Percentiles rank a stretch among this genome's conserved stretches.
These are phyloP conservation scores for Diachrysia chrysitis DNA, from an alignment of 2,888 invertebrate species.

Conservation along the genomic window DNA sequence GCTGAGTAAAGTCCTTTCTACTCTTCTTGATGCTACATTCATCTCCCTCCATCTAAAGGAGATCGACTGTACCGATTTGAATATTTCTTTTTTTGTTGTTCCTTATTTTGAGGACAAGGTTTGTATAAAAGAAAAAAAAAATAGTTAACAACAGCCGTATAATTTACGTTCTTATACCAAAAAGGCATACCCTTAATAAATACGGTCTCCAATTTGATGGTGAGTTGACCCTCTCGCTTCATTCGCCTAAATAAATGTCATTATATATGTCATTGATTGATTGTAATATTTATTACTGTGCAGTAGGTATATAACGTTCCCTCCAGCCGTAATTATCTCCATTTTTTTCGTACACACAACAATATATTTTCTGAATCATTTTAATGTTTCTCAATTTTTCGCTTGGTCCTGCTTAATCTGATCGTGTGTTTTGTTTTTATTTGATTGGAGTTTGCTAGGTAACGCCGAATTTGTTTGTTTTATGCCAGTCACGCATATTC, in stretches of 20 bases:
- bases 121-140: too few species aligned
- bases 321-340: slow-evolving; percentile 32
- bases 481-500: too few species aligned
- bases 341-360: slow-evolving; percentile 17
- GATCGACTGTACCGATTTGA: too few species aligned
- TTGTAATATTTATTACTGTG: slow-evolving; percentile 73
- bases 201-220: slow-evolving; percentile 72
- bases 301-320: slow-evolving; percentile 24
- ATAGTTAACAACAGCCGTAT: too few species aligned
- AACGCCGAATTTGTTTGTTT: background rate
- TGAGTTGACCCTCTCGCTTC: slow-evolving; percentile 69
- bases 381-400: slow-evolving; percentile 17
- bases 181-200: slow-evolving; percentile 67
- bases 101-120: too few species aligned
- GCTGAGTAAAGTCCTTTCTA: too few species aligned
- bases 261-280: slow-evolving; percentile 81
- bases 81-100: too few species aligned
- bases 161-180: too few species aligned
- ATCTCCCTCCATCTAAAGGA: too few species aligned
- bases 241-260: slow-evolving; percentile 79
- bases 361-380: slow-evolving; percentile 24
- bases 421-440: background rate
- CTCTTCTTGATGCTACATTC: too few species aligned
- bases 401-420: slow-evolving; percentile 5
- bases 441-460: background rate